Base-by-base conservation (phyloP, 2,888 invertebrate species). In the Criorhina ranunculi region DNA sequence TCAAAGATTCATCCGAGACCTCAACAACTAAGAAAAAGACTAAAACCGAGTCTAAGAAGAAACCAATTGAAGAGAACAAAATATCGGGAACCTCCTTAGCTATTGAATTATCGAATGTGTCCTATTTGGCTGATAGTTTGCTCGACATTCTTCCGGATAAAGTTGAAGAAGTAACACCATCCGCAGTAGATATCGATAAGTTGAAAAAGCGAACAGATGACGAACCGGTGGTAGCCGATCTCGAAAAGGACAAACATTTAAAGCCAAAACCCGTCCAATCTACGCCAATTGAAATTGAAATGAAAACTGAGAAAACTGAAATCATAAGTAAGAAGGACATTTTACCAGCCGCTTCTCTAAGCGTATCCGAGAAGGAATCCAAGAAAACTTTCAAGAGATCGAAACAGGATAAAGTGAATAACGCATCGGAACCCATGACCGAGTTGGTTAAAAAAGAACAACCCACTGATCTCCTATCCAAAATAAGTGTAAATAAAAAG, bases 111-210 rank as follows among this genome's bases (percentile, higher is more conserved):
- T 79, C 87, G 0, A 87, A 87, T 67, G 87, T 75, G 4, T 73
- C 79, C 9, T 86, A 87, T 80, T 49, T 87, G n/a, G 73, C 73
- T 9, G 87, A 87, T 67, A 83, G 86, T 42, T 49, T 87, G 40
- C 40, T 87, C 17, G 87, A 87, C 66, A 51, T 86, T 0, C 49
- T 42, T 1, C 62, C 37, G 5, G 73, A 75, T 17, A 59, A 85
- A 31, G 7, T 7, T 6, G 46, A 53, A 3, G 35, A 69, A 15
- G 49, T 57, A 24, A 31, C 33, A 3, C 2, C 11, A 15, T 15
- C 15, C 8, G 17, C 76, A 5, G 2, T 67, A 33, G 55, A 69
- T 57, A 8, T 70, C 0, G 69, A 76, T 5, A 59, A 64, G 19
- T 42, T 69, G 7, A 81, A 81, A 46, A 80, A 46, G 15, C 37